Conservation (phyloP, 2,113 vertebrate genomes). For the Excalfactoria chinensis region DNA sequence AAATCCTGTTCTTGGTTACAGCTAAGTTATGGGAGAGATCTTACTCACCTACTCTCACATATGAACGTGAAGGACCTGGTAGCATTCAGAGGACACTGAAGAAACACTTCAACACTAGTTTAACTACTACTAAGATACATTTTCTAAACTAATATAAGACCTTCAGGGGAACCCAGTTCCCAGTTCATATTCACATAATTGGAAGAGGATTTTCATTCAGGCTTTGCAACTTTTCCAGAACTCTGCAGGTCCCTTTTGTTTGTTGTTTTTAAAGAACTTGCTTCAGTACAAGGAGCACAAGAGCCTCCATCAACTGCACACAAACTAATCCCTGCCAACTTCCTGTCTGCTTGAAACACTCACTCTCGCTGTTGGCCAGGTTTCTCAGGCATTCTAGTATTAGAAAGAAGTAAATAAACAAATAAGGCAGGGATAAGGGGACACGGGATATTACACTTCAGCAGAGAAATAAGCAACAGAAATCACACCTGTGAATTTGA, state of each 20-base stretch:
- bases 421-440: accelerated
- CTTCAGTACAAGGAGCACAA: not conserved
- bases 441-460: not conserved
- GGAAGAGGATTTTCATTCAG: slow-evolving; percentile 27
- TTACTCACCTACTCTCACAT: not conserved
- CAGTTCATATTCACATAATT: not conserved
- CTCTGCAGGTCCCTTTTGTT: not conserved
- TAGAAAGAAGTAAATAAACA: not conserved
- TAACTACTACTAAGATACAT: not conserved
- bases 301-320: not conserved
- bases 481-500: not conserved
- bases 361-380: not conserved
- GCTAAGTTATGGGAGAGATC: not conserved
- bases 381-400: not conserved
- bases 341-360: slow-evolving; percentile 9
- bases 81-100: not conserved
- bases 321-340: not conserved
- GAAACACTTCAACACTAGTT: not conserved
- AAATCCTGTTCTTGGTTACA: slow-evolving; percentile 7
- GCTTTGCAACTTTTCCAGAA: slow-evolving; percentile 3
- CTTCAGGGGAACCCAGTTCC: slow-evolving; percentile 5
- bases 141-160: not conserved
- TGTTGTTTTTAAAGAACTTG: slow-evolving; percentile 15
- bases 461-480: not conserved
- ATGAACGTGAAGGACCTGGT: not conserved